Evolutionary conservation across 2,113 vertebrate genomes (phyloP).

Genomic region (Lates calcarifer): DNA sequence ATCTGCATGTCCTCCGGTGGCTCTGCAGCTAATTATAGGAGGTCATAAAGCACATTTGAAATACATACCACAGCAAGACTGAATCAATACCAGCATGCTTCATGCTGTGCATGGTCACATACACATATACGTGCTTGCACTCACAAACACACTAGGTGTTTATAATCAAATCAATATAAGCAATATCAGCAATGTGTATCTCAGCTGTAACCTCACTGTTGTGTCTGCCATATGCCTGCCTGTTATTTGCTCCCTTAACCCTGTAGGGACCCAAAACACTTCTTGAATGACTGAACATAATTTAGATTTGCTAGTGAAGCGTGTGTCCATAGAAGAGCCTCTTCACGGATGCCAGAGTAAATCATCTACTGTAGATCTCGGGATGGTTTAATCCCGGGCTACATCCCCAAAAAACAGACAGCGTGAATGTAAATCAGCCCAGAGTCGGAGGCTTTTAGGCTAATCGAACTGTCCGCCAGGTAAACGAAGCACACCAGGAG

Average conservation of each 20-base stretch:
- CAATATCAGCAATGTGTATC: slow-evolving; percentile 51
- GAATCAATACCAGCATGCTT: slow-evolving; percentile 60
- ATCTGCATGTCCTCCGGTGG: slow-evolving; percentile 33
- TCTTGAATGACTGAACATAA: slow-evolving; percentile 7
- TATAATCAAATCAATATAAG: slow-evolving; percentile 69
- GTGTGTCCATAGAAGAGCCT: neutral
- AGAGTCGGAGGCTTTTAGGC: slow-evolving; percentile 62
- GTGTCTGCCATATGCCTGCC: slow-evolving; percentile 31
- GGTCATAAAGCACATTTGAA: slow-evolving; percentile 58
- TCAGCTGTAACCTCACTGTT: slow-evolving; percentile 37
- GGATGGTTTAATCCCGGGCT: slow-evolving; percentile 29
- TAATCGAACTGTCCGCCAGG: slow-evolving; percentile 71
- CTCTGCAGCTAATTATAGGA: slow-evolving; percentile 51
- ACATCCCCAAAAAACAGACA: slow-evolving; percentile 19
- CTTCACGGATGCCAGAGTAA: neutral
- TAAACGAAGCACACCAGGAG: slow-evolving; percentile 69
- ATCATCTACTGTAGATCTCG: slow-evolving; percentile 8
- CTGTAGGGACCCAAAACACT: neutral
- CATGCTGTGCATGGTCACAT: slow-evolving; percentile 8
- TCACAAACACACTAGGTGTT: slow-evolving; percentile 47
- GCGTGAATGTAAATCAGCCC: slow-evolving; percentile 60
- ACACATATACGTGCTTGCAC: slow-evolving; percentile 4
- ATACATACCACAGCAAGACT: slow-evolving; percentile 49
- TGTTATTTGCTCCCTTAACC: slow-evolving; percentile 33
- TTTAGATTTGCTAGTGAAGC: slow-evolving; percentile 1